Evolutionary conservation across 2,113 vertebrate genomes (phyloP).

Genomic region (Dascyllus trimaculatus): DNA sequence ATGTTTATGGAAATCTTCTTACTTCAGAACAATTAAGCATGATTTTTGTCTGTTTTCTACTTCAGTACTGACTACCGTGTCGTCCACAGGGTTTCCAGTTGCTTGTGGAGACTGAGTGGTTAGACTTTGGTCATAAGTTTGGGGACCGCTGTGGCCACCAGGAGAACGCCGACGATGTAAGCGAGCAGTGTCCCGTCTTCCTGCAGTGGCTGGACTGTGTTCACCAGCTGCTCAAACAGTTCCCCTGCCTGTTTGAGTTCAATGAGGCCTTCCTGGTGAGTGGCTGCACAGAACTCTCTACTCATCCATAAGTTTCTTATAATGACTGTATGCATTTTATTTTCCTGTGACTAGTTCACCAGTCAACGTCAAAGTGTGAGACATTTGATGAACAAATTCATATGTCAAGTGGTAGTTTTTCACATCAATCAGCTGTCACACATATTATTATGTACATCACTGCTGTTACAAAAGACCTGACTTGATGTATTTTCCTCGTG

Average conservation of each 20-base stretch:
- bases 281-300: constrained; percentile 5
- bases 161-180: constrained; percentile 95
- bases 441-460: neutral
- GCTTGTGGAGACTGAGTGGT: constrained; percentile 96
- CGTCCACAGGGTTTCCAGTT: constrained; percentile 93
- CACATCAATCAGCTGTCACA: neutral
- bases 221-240: constrained; percentile 98
- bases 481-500: neutral
- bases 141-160: constrained; percentile 98
- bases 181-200: constrained; percentile 97
- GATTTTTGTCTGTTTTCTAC: neutral
- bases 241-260: constrained; percentile 98
- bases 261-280: constrained; percentile 97
- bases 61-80: neutral
- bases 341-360: neutral
- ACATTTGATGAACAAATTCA: too few relatives aligned
- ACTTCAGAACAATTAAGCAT: too few relatives aligned
- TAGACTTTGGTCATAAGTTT: constrained; percentile 98
- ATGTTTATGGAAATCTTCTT: too few relatives aligned
- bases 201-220: constrained; percentile 98
- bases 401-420: neutral
- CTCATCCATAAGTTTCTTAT: neutral
- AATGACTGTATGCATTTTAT: neutral
- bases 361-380: neutral
- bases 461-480: constrained; percentile 2